Conservation (phyloP, 2,113 vertebrate species). For the Scolopax mira region DNA sequence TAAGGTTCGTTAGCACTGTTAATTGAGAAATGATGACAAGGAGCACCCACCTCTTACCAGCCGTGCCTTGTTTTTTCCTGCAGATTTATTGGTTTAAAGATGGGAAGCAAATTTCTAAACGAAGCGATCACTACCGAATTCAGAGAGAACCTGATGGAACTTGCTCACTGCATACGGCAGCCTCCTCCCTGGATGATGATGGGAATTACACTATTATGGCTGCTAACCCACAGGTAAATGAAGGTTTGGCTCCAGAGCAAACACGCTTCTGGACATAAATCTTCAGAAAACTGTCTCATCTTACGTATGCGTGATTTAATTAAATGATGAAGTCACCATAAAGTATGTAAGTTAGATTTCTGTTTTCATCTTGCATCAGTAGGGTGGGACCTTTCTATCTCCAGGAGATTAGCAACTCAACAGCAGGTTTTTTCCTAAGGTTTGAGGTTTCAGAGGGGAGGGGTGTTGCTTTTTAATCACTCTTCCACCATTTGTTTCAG, state of each 20-base stretch:
- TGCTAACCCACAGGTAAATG: slow-evolving; percentile 88
- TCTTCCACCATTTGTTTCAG: not conserved
- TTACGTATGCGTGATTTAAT: slow-evolving; percentile 24
- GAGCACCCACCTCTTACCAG: not conserved
- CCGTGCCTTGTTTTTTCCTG: not conserved
- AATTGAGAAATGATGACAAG: not conserved
- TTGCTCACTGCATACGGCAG: slow-evolving; percentile 85
- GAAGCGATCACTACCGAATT: slow-evolving; percentile 93
- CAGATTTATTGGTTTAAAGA: slow-evolving; percentile 99
- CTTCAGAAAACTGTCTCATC: slow-evolving; percentile 17
- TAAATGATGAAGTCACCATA: slow-evolving; percentile 25
- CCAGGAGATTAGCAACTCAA: slow-evolving; percentile 31
- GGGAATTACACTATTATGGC: slow-evolving; percentile 98
- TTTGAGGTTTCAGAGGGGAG: slow-evolving; percentile 22
- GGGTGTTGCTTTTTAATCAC: not conserved
- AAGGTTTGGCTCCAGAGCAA: slow-evolving; percentile 27
- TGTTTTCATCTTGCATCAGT: slow-evolving; percentile 32
- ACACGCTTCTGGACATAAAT: not conserved
- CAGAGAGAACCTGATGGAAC: slow-evolving; percentile 89
- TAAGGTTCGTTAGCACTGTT: not conserved
- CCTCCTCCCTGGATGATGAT: slow-evolving; percentile 93
- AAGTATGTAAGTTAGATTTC: slow-evolving; percentile 13
- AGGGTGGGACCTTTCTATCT: slow-evolving; percentile 51
- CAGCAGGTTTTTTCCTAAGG: not conserved
- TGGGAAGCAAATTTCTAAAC: slow-evolving; percentile 97